Conservation (phyloP, 37 sponge, comb jelly and placozoan species). For the Hormiphora californensis region DNA sequence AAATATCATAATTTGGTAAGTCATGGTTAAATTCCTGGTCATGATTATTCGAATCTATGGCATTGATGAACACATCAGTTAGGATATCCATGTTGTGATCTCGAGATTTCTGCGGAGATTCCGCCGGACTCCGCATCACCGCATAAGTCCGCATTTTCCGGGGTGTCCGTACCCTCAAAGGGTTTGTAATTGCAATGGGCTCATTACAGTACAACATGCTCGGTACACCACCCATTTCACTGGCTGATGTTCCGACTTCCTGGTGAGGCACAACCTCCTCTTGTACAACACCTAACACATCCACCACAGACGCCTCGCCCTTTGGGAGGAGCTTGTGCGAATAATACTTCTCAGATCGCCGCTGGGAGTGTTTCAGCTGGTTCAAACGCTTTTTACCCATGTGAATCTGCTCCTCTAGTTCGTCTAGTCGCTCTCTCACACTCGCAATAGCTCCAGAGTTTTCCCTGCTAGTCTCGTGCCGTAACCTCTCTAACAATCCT, state of each 20-base stretch:
- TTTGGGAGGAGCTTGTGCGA: not conserved
- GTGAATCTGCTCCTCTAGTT: slow-evolving; percentile 18
- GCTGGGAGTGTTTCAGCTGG: not conserved
- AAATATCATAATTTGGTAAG: not conserved
- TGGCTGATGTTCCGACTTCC: no score
- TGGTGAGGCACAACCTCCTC: no score
- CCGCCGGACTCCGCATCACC: no score
- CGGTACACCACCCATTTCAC: no score
- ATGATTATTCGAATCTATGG: not conserved
- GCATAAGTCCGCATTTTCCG: no score
- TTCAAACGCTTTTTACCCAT: not conserved
- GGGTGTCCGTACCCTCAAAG: no score
- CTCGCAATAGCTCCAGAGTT: slow-evolving; percentile 1
- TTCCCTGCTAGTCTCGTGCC: not conserved
- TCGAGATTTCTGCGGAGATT: not conserved
- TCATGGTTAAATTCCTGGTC: not conserved
- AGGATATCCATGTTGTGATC: not conserved
- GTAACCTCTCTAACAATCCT: slow-evolving; percentile 11
- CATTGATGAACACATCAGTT: slow-evolving; percentile 35
- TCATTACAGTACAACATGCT: no score
- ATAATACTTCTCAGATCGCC: slow-evolving; percentile 39
- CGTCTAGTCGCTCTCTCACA: not conserved
- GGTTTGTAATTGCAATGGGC: no score
- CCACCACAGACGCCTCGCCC: no score
- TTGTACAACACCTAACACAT: no score